A percentile compares a stretch with the other conserved stretches of the same genome.
Evolutionary conservation across 2,113 vertebrate genomes (phyloP).

Genomic region (Speoplatyrhinus poulsoni): DNA sequence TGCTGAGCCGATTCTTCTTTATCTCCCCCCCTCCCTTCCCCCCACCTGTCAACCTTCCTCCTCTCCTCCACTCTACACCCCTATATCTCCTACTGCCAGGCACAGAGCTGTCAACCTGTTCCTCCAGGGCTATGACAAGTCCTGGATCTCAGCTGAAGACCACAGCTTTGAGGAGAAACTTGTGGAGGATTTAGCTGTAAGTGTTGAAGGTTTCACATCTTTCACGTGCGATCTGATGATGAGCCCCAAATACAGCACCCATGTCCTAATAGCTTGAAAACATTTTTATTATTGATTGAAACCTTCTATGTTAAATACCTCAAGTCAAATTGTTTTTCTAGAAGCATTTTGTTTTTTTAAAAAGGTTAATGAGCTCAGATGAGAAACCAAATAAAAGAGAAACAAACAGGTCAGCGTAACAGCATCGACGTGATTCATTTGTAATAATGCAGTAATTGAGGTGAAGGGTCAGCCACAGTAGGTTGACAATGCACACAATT

Average conservation of each 20-base stretch:
- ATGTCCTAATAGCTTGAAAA: background rate
- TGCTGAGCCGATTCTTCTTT: background rate
- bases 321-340: too few species aligned
- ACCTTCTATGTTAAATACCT: too few species aligned
- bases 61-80: background rate
- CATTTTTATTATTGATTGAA: too few species aligned
- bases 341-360: too few species aligned
- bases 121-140: conserved; percentile 92
- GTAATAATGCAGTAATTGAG: too few species aligned
- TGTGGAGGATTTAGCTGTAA: conserved; percentile 92
- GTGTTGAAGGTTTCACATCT: conserved; percentile 42
- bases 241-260: background rate
- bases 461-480: too few species aligned
- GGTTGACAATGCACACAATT: too few species aligned
- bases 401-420: too few species aligned
- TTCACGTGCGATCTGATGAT: background rate
- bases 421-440: too few species aligned
- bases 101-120: conserved; percentile 93
- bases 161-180: conserved; percentile 89
- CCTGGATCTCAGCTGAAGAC: conserved; percentile 90
- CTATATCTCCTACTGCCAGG: conserved; percentile 60
- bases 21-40: too few species aligned
- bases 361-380: too few species aligned
- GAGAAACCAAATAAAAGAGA: too few species aligned
- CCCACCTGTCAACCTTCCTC: background rate